Evolutionary conservation across 2,113 vertebrate genomes (phyloP).

Genomic region (Gadus macrocephalus): DNA sequence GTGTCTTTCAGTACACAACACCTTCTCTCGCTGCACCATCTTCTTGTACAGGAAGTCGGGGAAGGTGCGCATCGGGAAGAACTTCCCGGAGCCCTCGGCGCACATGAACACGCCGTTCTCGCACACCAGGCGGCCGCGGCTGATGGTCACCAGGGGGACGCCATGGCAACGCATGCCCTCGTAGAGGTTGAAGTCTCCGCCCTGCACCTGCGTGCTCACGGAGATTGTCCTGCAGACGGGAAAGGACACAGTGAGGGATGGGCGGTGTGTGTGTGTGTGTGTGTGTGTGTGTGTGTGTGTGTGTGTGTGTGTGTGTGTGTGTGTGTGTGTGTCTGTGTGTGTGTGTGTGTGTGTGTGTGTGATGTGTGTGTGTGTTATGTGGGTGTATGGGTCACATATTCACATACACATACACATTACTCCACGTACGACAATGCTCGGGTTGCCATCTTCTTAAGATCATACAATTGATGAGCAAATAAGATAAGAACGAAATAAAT

Average conservation of each 20-base stretch:
- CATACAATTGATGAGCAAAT: too few species aligned
- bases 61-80: constrained; percentile 91
- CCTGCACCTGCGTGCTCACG: constrained; percentile 88
- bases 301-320: too few species aligned
- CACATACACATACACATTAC: too few species aligned
- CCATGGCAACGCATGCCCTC: constrained; percentile 94
- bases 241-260: background rate
- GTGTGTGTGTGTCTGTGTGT: background rate
- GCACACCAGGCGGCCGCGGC: constrained; percentile 89
- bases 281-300: too few species aligned
- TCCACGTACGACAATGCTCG: too few species aligned
- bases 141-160: constrained; percentile 91
- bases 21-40: constrained; percentile 95
- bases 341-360: background rate
- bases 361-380: background rate
- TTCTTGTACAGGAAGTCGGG: constrained; percentile 97
- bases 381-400: background rate
- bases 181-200: constrained; percentile 89
- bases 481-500: too few species aligned
- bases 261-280: background rate
- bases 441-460: too few species aligned
- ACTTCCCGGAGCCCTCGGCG: constrained; percentile 90
- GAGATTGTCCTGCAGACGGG: constrained; percentile 82
- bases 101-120: constrained; percentile 95
- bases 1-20: background rate